These are phyloP conservation scores for Coregonus suidteri DNA, from an alignment of 2,797 vertebrate species.

Conservation along the genomic window DNA sequence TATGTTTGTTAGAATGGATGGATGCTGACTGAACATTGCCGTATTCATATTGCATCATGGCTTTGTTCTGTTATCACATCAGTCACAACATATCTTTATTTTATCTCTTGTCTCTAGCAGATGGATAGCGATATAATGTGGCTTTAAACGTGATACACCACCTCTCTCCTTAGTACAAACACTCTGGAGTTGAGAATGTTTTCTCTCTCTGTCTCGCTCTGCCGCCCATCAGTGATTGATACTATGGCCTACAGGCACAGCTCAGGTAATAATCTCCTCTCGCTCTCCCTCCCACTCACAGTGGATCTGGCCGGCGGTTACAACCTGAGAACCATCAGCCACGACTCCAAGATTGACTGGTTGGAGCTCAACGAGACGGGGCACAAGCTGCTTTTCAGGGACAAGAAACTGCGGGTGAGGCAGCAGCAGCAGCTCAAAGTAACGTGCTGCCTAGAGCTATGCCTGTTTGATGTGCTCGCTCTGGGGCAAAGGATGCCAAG, in stretches of 20 bases:
- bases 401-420: conserved; percentile 93
- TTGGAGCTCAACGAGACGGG: conserved; percentile 96
- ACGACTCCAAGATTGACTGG: conserved; percentile 93
- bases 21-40: conserved; percentile 14
- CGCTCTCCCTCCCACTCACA: conserved; percentile 51
- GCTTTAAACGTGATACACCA: not conserved
- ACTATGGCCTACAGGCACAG: not conserved
- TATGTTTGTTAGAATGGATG: conserved; percentile 25
- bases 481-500: conserved; percentile 36
- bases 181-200: not conserved
- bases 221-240: not conserved
- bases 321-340: conserved; percentile 85
- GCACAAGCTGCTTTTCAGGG: conserved; percentile 92
- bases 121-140: not conserved
- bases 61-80: conserved; percentile 5
- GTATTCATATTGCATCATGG: conserved; percentile 8
- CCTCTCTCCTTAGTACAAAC: not conserved
- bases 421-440: not conserved
- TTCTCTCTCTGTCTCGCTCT: not conserved
- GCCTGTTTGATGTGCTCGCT: conserved; percentile 40
- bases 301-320: conserved; percentile 87
- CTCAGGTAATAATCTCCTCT: not conserved
- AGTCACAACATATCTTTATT: not conserved
- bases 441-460: conserved; percentile 32
- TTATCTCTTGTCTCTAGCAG: not conserved